phyloP scores from a whole-genome alignment of 2,113 vertebrate genomes.

The Alces alces region DNA sequence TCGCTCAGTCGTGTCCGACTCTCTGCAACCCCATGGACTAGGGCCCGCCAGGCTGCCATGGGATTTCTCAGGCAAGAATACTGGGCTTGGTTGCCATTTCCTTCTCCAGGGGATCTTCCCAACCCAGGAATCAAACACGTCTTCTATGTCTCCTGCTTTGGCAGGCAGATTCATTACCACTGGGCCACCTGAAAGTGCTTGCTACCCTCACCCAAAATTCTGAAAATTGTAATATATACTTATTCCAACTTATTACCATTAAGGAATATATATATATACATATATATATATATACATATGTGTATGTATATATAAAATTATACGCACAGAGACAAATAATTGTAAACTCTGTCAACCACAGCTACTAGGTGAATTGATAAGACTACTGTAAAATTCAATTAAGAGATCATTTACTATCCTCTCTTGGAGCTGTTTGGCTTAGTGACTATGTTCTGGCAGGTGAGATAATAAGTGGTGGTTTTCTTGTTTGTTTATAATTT shows the following conservation, averaged over 20 bases:
- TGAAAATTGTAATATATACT: background rate
- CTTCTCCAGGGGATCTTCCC: background rate
- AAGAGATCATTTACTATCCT: background rate
- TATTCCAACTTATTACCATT: background rate
- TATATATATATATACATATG: background rate
- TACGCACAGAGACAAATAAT: background rate
- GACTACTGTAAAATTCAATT: background rate
- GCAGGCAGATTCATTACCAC: background rate
- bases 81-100: background rate
- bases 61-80: background rate
- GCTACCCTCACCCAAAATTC: background rate
- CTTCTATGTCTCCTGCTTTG: background rate
- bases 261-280: background rate
- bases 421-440: background rate
- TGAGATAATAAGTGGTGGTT: background rate
- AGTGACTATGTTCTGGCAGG: background rate
- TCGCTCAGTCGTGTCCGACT: fast-evolving
- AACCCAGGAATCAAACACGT: background rate
- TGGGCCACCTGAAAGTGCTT: background rate
- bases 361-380: background rate
- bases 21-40: background rate
- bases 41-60: background rate
- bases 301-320: background rate
- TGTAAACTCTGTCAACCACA: background rate
- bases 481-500: background rate